Evolutionary conservation across 2,797 vertebrate species (phyloP).

Genomic region (Pipistrellus nathusii): DNA sequence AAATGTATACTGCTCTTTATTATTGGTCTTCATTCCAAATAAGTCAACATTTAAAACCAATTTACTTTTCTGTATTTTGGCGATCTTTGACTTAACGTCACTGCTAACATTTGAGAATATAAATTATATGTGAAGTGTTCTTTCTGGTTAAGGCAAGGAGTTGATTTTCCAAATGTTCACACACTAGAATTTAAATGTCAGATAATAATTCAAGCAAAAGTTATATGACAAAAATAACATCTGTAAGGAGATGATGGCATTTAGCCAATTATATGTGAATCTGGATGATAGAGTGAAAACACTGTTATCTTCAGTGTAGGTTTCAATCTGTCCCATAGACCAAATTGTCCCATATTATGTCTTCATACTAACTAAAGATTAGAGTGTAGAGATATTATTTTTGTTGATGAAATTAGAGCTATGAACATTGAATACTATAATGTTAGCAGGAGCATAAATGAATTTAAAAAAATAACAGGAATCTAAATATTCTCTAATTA

Average conservation of each 20-base stretch:
- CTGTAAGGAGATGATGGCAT: not conserved
- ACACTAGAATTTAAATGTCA: not conserved
- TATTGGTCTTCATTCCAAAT: constrained; percentile 29
- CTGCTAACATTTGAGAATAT: constrained; percentile 25
- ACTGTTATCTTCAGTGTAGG: not conserved
- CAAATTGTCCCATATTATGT: not conserved
- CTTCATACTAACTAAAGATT: not conserved
- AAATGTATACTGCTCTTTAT: constrained; percentile 17
- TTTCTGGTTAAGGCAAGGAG: not conserved
- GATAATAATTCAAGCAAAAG: not conserved
- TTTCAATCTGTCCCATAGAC: not conserved
- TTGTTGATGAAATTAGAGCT: not conserved
- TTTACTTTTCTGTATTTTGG: not conserved
- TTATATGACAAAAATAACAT: not conserved
- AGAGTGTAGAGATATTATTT: not conserved
- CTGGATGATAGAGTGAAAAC: not conserved
- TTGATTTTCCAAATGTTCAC: constrained; percentile 5
- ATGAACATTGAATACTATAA: constrained; percentile 10
- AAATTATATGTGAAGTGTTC: not conserved
- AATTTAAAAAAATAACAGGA: not conserved
- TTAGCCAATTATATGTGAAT: not conserved
- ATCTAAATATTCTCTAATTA: constrained; percentile 22
- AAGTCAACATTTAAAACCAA: not conserved
- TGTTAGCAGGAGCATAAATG: not conserved
- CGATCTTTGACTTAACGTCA: constrained; percentile 36